Evolutionary conservation across 2,888 invertebrate species (phyloP).

Genomic region (Cerceris rybyensis): DNA sequence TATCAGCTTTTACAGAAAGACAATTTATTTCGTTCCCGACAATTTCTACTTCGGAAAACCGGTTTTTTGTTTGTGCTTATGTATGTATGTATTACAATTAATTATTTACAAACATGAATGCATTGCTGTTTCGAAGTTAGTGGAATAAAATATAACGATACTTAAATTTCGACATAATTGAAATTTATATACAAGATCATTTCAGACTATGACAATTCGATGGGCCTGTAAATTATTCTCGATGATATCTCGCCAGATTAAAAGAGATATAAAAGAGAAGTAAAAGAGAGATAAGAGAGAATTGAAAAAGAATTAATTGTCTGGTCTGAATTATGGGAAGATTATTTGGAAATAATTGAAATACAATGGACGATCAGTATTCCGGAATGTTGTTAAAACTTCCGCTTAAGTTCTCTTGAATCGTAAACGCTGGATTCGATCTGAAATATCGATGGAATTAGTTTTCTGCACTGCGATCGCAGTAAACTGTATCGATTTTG

Average conservation of each 20-base stretch:
- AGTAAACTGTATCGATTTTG: slow-evolving; percentile 3
- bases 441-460: slow-evolving; percentile 67
- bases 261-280: too few relatives aligned
- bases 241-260: too few relatives aligned
- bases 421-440: slow-evolving; percentile 76
- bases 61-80: neutral
- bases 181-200: neutral
- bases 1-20: too few relatives aligned
- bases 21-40: too few relatives aligned
- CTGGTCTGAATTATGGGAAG: neutral
- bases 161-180: neutral
- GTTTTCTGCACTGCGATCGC: slow-evolving; percentile 4
- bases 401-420: slow-evolving; percentile 72
- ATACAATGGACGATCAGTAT: slow-evolving; percentile 9
- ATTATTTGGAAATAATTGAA: neutral
- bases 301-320: neutral
- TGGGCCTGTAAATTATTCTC: too few relatives aligned
- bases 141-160: neutral
- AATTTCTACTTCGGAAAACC: neutral
- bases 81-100: neutral
- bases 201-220: too few relatives aligned
- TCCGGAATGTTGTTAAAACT: slow-evolving; percentile 61
- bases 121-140: neutral
- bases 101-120: neutral
- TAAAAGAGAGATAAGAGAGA: too few relatives aligned